Base-by-base conservation (phyloP, 1,140 invertebrate species). In the Dendrolimus punctatus region DNA sequence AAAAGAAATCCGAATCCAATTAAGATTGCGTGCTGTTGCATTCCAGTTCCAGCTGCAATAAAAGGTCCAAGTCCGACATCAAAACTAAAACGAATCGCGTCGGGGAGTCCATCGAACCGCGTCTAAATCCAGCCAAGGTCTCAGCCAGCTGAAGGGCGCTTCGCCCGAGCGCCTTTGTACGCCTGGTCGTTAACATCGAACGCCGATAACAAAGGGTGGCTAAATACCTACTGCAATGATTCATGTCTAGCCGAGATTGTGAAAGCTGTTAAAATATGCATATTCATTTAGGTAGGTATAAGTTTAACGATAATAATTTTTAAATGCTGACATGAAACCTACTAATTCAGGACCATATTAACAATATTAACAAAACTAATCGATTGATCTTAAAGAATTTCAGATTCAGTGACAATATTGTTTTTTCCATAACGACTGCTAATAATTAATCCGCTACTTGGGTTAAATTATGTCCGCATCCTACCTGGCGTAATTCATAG, bases 91-190 rank as follows among this genome's bases (percentile, higher is more conserved):
- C 68, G 62, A 80, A 71, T 70, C 62, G 66, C 69, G 65, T 60
- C 52, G 53, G 40, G 51, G 69, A 82, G 81, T 83, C 71, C 74
- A 62, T 75, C 79, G 81, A 82, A 83, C 81, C 59, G 71, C 71
- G 72, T 74, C 81, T 85, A 85, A 83, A 85, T 81, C 68, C 78
- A 83, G 71, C 75, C 79, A 83, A 85, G 81, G 81, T 76, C 78
- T 79, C 68, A 64, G 57, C 55, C 67, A 60, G 68, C 77, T 85
- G 80, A 85, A 85, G 81, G 81, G 80, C 82, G 74, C 68, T 68
- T 63, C 78, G 81, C 61, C 77, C 76, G 73, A 60, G 71, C 63
- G 73, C 66, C 69, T 73, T 74, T 79, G 76, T 78, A 68, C 41
- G 50, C 10, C 66, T 70, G 76, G 78, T 81, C 77, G 67, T 82